Evolutionary conservation across 2,797 vertebrate genomes (phyloP).

Genomic region (Manis crassicaudata): DNA sequence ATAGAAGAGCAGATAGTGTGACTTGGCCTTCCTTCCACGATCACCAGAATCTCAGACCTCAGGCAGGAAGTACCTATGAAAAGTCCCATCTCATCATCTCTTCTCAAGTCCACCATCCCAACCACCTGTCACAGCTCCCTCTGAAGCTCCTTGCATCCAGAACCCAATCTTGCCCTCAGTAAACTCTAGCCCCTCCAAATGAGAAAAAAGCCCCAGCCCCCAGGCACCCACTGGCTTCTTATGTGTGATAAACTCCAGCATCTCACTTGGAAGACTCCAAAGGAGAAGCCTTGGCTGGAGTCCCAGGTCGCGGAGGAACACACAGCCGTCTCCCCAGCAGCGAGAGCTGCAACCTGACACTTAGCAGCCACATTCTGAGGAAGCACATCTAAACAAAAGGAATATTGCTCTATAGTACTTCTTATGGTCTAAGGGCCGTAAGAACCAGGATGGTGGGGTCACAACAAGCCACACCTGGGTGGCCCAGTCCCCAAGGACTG

Average conservation of each 20-base stretch:
- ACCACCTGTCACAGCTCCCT: neutral
- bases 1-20: neutral
- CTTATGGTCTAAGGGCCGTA: too few species aligned
- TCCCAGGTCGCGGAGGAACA: neutral
- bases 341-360: neutral
- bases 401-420: neutral
- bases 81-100: neutral
- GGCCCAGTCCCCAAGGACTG: neutral
- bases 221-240: neutral
- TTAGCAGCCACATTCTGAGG: neutral
- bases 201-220: neutral
- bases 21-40: neutral
- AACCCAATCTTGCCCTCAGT: neutral
- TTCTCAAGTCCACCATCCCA: neutral
- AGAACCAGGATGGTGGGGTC: neutral
- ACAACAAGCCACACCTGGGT: neutral
- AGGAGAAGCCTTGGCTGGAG: neutral
- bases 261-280: neutral
- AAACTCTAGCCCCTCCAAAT: neutral
- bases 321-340: neutral
- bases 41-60: neutral
- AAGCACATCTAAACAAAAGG: neutral
- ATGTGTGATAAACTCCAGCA: neutral
- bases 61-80: neutral
- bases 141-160: neutral